phyloP scores from a whole-genome alignment of 2,113 vertebrate genomes.

The Melanocharis versteri region DNA sequence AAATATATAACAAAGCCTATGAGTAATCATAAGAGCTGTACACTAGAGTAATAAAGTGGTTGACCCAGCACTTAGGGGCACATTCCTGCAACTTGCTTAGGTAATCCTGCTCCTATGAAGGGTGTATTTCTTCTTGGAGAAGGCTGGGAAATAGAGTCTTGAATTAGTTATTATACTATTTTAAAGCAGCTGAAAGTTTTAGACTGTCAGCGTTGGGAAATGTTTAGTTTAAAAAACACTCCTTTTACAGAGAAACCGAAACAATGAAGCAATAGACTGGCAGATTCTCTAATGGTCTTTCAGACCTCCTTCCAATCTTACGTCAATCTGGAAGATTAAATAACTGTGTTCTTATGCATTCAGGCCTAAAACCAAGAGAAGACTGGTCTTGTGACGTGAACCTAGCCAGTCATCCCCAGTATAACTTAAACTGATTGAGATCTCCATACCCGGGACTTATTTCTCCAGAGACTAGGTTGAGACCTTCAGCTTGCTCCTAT shows the following conservation, averaged over 20 bases:
- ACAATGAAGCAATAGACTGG: background rate
- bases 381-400: background rate
- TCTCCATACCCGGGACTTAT: background rate
- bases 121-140: background rate
- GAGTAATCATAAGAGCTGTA: background rate
- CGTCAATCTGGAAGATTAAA: background rate
- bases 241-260: background rate
- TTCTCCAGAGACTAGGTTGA: background rate
- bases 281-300: background rate
- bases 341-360: background rate
- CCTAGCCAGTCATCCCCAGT: background rate
- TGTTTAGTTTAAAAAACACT: background rate
- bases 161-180: background rate
- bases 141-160: background rate
- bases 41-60: background rate
- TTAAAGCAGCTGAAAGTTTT: background rate
- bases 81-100: background rate
- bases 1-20: background rate
- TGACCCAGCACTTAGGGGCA: background rate
- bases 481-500: slow-evolving; percentile 23
- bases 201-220: background rate
- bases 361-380: background rate
- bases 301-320: background rate
- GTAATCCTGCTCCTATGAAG: background rate
- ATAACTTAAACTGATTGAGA: slow-evolving; percentile 29